These are phyloP conservation scores for Labeo calbasu DNA, from an alignment of 2,797 vertebrate species.

Conservation along the genomic window DNA sequence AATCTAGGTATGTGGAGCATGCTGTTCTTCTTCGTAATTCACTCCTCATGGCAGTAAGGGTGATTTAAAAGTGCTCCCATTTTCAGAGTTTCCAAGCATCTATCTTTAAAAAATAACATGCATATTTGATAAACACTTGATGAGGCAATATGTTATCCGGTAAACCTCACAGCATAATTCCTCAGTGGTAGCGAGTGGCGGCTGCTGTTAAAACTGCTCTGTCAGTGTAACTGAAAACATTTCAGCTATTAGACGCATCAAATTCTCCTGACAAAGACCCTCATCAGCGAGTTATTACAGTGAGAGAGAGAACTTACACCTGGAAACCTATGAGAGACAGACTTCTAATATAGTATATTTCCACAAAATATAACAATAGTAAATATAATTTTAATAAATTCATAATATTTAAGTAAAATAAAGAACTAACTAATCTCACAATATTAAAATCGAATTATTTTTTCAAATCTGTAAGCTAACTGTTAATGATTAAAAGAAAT, in stretches of 20 bases:
- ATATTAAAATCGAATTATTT: not conserved
- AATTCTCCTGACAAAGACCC: conserved; percentile 52
- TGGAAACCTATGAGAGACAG: not conserved
- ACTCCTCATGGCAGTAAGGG: conserved; percentile 23
- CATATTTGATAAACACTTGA: conserved; percentile 20
- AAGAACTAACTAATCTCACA: not conserved
- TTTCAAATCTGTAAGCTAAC: not conserved
- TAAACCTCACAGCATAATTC: conserved; percentile 30
- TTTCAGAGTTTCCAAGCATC: conserved; percentile 38
- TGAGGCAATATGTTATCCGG: conserved; percentile 35
- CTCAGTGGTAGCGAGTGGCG: conserved; percentile 7
- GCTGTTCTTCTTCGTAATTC: conserved; percentile 53
- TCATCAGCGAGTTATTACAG: conserved; percentile 52
- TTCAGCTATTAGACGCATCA: conserved; percentile 41
- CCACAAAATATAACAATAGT: not conserved
- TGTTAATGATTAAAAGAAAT: not conserved
- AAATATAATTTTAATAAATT: not conserved
- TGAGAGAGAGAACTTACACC: conserved; percentile 8
- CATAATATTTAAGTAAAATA: not conserved
- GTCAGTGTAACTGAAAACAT: conserved; percentile 29
- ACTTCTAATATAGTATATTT: not conserved
- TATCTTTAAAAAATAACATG: not conserved
- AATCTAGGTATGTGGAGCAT: conserved; percentile 56
- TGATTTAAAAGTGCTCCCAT: conserved; percentile 33
- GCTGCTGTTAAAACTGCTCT: conserved; percentile 31